Evolutionary conservation across 2,797 vertebrate species (phyloP), one percentile per base, ranked within the genome.

Genomic region (Rhinichthys osculus): DNA sequence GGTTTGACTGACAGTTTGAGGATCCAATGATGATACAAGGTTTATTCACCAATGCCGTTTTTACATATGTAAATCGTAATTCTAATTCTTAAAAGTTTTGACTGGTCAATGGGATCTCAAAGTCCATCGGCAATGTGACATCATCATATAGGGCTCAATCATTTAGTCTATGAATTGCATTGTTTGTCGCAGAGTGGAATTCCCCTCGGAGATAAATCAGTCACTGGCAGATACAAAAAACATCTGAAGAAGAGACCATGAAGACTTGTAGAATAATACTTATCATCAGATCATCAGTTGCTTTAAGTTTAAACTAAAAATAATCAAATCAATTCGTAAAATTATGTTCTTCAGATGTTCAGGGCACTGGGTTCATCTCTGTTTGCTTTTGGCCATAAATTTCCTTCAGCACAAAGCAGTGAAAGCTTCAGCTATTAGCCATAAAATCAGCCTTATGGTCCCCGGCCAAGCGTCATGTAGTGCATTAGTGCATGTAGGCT

Each of bases 271-370:
- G 16, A 33, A 16, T 33, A 80, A 35, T 38, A 35, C 78, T 10
- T 52, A 54, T 62, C 23, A 1, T 40, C 35, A 59, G 8, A 81
- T 52, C 69, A 40, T 76, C 47, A 69, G 35, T 42, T 77, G 64
- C 23, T 44, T 66, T 52, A 27, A 30, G 35, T 16, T 23, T n/a
- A 71, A 54, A 57, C 35, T 64, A 47, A 35, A 88, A 91, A 35
- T 85, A 92, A 89, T 91, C 78, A 89, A 85, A 83, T 57, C 78
- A 40, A 23, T 6, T 79, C 81, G 62, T 81, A 87, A 73, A 70
- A 70, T 35, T 81, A 0, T 23, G 42, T 30, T 57, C 87, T 86
- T 84, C 74, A 42, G 52, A 62, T 67, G 42, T 44, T 44, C 33
- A 38, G 30, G 54, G 77, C 84, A 85, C 40, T 19, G 67, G 77